Conservation (phyloP, 2,888 invertebrate species). For the Pristionchus entomophagus region DNA sequence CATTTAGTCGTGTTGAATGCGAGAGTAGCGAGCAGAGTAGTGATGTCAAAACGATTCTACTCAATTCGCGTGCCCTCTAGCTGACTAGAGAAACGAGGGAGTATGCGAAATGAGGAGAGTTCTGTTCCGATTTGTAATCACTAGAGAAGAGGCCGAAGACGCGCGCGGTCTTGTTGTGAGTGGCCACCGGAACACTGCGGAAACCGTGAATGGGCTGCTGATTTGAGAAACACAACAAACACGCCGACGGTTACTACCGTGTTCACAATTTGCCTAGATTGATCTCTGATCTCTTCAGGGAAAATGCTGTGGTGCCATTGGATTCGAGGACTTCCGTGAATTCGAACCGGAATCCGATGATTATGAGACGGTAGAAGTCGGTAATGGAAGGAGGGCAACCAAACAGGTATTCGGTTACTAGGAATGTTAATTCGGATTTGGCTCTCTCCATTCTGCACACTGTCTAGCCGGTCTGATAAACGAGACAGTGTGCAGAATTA, state of each 20-base stretch:
- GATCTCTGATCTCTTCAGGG: constrained; percentile 6
- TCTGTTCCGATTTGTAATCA: too few relatives aligned
- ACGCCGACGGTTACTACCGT: too few relatives aligned
- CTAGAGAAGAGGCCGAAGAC: too few relatives aligned
- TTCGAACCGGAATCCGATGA: constrained; percentile 33
- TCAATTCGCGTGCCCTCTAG: too few relatives aligned
- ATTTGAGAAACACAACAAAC: too few relatives aligned
- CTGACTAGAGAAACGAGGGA: too few relatives aligned
- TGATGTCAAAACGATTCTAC: neutral
- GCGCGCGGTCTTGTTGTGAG: constrained; percentile 1
- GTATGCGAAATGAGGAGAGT: too few relatives aligned
- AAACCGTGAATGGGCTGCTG: constrained; percentile 11
- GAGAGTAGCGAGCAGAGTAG: neutral
- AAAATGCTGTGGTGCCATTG: constrained; percentile 43
- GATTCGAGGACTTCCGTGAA: constrained; percentile 45
- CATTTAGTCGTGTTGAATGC: constrained; percentile 42
- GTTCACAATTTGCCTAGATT: too few relatives aligned
- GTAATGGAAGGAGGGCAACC: constrained; percentile 22
- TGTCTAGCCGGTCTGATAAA: too few relatives aligned
- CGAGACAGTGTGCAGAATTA: too few relatives aligned
- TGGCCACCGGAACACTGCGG: neutral
- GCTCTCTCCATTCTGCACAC: too few relatives aligned
- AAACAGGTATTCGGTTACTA: constrained; percentile 2
- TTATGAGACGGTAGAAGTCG: neutral
- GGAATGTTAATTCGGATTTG: neutral